A percentile compares a stretch with the other conserved stretches of the same genome.
These are phyloP conservation scores for Phrynosoma blainvillii DNA, from an alignment of 2,113 vertebrate species.

Conservation along the genomic window DNA sequence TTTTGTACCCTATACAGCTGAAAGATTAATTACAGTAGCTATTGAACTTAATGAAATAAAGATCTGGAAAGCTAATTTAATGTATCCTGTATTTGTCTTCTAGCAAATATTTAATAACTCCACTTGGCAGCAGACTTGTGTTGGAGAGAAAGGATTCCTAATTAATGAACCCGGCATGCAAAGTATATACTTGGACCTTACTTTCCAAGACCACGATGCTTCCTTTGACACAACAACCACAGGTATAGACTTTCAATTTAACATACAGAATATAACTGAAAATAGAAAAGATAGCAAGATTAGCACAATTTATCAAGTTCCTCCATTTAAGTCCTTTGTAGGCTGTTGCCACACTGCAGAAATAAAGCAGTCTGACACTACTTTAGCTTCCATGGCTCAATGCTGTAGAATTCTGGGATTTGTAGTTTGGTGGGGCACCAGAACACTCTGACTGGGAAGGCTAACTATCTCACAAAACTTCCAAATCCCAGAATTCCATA, in stretches of 20 bases:
- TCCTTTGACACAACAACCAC: slow-evolving; percentile 62
- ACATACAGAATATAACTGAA: neutral
- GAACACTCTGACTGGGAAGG: no score
- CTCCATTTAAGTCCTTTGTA: neutral
- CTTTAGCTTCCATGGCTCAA: no score
- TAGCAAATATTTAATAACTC: neutral
- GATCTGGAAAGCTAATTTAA: slow-evolving; percentile 56
- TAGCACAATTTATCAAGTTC: neutral
- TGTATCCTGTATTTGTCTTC: slow-evolving; percentile 29
- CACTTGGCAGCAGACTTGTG: slow-evolving; percentile 72
- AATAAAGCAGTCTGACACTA: no score
- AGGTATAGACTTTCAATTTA: slow-evolving; percentile 56
- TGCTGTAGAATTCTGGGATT: no score
- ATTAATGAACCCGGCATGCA: slow-evolving; percentile 73
- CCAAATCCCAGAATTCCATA: no score
- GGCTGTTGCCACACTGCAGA: no score
- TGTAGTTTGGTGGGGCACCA: no score
- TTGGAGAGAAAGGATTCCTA: slow-evolving; percentile 78
- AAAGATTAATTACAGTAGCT: neutral
- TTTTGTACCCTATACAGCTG: neutral
- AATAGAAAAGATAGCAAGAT: neutral
- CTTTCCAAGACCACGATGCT: slow-evolving; percentile 72
- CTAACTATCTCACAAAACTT: no score
- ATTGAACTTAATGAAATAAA: neutral
- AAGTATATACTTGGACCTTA: slow-evolving; percentile 54